These are phyloP conservation scores for Oikopleura dioica DNA, from an alignment of 23 tunicate species.

Conservation along the genomic window DNA sequence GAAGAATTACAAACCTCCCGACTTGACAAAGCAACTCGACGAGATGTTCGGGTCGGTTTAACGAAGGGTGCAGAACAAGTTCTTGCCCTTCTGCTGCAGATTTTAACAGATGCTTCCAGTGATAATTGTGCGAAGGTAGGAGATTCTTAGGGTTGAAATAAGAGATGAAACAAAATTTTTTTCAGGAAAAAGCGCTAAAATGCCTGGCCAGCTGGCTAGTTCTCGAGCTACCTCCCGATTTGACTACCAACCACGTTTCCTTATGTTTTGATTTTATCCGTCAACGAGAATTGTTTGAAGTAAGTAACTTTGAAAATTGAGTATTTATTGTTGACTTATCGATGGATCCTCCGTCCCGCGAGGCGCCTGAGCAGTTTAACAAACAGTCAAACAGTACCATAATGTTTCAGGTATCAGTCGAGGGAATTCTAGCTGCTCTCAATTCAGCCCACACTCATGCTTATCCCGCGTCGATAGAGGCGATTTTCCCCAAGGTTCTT, in stretches of 20 bases:
- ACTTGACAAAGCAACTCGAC: slow-evolving; percentile 27
- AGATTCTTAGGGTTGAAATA: neutral
- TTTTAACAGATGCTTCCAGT: neutral
- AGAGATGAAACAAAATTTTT: neutral
- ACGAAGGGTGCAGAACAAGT: slow-evolving; percentile 14
- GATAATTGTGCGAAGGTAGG: slow-evolving; percentile 13
- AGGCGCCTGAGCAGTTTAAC: no score
- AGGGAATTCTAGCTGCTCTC: slow-evolving; percentile 29
- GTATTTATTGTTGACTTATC: no score
- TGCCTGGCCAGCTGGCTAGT: slow-evolving; percentile 56
- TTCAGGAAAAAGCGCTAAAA: slow-evolving; percentile 26
- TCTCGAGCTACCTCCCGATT: slow-evolving; percentile 31
- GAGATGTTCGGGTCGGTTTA: slow-evolving; percentile 23
- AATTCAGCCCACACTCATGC: neutral
- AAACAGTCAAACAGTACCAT: no score
- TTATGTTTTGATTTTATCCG: slow-evolving; percentile 23
- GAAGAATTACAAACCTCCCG: slow-evolving; percentile 53
- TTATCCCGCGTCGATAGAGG: neutral
- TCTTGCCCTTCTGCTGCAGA: neutral
- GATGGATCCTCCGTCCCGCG: no score
- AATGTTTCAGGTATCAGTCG: neutral
- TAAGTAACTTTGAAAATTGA: no score
- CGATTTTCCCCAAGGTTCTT: neutral
- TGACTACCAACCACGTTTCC: slow-evolving; percentile 21
- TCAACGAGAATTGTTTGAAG: slow-evolving; percentile 50